phyloP scores from a whole-genome alignment of 2,797 vertebrate species.

The Brotogeris chrysoptera region DNA sequence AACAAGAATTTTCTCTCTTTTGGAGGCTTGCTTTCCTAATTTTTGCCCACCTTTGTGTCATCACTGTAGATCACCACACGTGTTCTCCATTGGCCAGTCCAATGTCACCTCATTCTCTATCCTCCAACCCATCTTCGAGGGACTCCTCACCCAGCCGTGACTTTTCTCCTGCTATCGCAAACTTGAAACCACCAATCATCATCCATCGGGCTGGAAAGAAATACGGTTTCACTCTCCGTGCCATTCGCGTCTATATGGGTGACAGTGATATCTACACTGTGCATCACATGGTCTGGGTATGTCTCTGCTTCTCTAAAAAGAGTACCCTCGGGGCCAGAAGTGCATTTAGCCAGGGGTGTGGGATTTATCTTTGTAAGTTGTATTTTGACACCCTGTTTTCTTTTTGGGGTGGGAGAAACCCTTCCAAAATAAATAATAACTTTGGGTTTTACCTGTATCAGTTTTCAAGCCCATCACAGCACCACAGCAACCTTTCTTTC shows the following conservation, averaged over 20 bases:
- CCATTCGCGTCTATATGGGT: slow-evolving; percentile 97
- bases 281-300: slow-evolving; percentile 98
- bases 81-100: slow-evolving; percentile 95
- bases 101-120: slow-evolving; percentile 96
- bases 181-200: slow-evolving; percentile 85
- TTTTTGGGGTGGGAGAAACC: background rate
- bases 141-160: slow-evolving; percentile 97
- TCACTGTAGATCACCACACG: slow-evolving; percentile 86
- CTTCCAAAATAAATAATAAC: background rate
- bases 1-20: slow-evolving; percentile 43
- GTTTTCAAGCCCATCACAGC: background rate
- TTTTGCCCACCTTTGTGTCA: slow-evolving; percentile 62
- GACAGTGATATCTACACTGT: slow-evolving; percentile 95
- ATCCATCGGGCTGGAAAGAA: slow-evolving; percentile 95
- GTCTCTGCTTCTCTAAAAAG: slow-evolving; percentile 66
- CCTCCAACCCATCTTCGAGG: slow-evolving; percentile 95
- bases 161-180: slow-evolving; percentile 86
- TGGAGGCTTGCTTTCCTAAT: slow-evolving; percentile 58
- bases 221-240: slow-evolving; percentile 95
- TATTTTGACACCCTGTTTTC: background rate
- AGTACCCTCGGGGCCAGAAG: background rate
- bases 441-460: background rate
- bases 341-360: background rate
- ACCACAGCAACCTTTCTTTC: background rate
- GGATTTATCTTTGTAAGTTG: background rate